Conservation (phyloP, 2,113 vertebrate species). For the Crotalus viridis region DNA sequence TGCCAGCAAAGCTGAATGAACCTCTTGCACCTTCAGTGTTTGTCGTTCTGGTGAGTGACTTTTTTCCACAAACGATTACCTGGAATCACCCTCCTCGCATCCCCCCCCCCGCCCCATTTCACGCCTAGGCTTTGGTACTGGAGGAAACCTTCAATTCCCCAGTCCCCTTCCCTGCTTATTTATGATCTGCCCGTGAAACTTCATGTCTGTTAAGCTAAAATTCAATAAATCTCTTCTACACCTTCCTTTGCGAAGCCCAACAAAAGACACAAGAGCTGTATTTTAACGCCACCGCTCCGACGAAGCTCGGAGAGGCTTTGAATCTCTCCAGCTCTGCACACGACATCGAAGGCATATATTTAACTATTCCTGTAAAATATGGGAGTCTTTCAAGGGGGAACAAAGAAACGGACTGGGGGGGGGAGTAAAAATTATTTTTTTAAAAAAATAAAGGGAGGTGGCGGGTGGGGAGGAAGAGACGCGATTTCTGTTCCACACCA, state of each 20-base stretch:
- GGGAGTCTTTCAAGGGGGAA: background rate
- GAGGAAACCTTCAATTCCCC: constrained; percentile 6
- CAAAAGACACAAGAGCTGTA: background rate
- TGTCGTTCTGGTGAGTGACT: background rate
- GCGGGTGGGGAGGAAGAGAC: no score
- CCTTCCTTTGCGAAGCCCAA: constrained; percentile 6
- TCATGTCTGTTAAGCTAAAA: constrained; percentile 12
- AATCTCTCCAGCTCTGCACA: background rate
- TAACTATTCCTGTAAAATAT: background rate
- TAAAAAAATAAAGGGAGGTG: background rate
- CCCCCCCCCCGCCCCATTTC: background rate
- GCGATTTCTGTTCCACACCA: background rate
- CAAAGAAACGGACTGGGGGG: background rate
- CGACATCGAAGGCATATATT: background rate
- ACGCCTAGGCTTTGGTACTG: background rate
- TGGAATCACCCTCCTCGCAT: background rate
- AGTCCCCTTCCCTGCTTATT: background rate
- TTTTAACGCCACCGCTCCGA: background rate
- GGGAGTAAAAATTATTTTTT: background rate
- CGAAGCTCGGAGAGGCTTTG: background rate
- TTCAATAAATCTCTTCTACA: background rate
- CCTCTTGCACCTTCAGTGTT: background rate
- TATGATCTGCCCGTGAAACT: constrained; percentile 22
- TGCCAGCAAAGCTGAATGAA: background rate
- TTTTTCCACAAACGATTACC: background rate